Base-by-base conservation (phyloP, 2,113 vertebrate genomes). In the Pionites leucogaster region DNA sequence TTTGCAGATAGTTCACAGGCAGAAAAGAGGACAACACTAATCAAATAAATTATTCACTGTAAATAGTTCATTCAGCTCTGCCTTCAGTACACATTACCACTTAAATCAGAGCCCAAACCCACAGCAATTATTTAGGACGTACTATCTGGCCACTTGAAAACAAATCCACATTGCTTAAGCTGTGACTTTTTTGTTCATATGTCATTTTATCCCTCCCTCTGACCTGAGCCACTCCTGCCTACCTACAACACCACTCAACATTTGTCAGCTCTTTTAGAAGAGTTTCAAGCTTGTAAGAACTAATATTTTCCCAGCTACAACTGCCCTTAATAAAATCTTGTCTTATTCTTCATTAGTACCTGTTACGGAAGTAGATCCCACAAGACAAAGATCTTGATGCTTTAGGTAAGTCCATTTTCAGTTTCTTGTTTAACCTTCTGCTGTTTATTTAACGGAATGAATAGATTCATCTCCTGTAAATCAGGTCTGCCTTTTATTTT, bases 21-120 rank as follows among this genome's bases (percentile, higher is more conserved):
- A 83, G 78, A 81, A 77, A 80, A 65, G 29, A 90, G 28, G 24
- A 90, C 0, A 0, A 74, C 42, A 95, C 77, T 94, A 76, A 95
- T 88, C 82, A 96, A 81, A 92, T 74, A 95, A 92, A 95, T 94
- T 63, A 86, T 88, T 94, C 12, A 22, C 68, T 92, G 72, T 68
- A 91, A 93, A 91, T n/a, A 94, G 72, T 90, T 93, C 42, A 6
- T 68, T 92, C 90, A 62, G 77, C 65, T 86, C 64, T 84, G 83
- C 55, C 39, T 92, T 91, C 86, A 86, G 88, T 57, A 92, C 93
- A 88, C 33, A 0, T 94, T 94, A 90, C 88, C 93, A 93, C 84
- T 75, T 88, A 96, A 94, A 95, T 86, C 72, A 67, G 68, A 84
- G 70, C 33, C 77, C 50, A 92, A 39, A 62, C 71, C 71, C 44